These are phyloP conservation scores for Harlomillsia oculata DNA, from an alignment of 1,140 invertebrate species.

Conservation along the genomic window DNA sequence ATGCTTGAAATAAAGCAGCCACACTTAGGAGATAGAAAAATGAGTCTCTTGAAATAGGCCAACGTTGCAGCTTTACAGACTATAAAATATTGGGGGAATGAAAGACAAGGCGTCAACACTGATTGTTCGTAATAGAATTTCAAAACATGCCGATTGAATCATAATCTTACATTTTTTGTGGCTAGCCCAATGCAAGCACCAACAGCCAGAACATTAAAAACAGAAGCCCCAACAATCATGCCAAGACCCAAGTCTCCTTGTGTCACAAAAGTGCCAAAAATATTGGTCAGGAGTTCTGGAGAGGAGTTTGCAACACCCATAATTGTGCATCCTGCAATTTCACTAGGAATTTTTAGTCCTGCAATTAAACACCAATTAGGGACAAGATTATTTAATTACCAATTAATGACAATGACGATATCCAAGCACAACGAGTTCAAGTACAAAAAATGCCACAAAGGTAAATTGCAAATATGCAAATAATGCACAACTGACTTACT, in stretches of 20 bases:
- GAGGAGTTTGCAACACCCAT: slow-evolving; percentile 6
- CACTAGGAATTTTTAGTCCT: slow-evolving; percentile 48
- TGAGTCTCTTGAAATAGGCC: slow-evolving; percentile 82
- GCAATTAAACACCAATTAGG: slow-evolving; percentile 16
- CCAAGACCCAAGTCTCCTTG: slow-evolving; percentile 69
- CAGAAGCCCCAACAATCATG: slow-evolving; percentile 76
- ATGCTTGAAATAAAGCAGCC: slow-evolving; percentile 71
- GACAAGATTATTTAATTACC: not conserved
- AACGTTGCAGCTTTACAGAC: slow-evolving; percentile 61
- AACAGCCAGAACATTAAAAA: slow-evolving; percentile 79
- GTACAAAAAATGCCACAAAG: too few relatives aligned
- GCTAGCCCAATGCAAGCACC: slow-evolving; percentile 63
- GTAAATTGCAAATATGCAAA: not conserved
- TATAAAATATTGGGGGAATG: not conserved
- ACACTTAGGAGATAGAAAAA: slow-evolving; percentile 79
- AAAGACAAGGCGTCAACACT: slow-evolving; percentile 49
- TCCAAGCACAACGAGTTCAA: not conserved
- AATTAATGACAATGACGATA: not conserved
- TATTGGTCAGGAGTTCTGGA: slow-evolving; percentile 57
- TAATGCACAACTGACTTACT: slow-evolving; percentile 14
- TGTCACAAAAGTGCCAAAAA: slow-evolving; percentile 69
- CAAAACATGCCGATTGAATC: not conserved
- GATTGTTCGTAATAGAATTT: slow-evolving; percentile 70
- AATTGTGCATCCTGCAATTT: slow-evolving; percentile 58
- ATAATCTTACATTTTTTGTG: not conserved